These are phyloP conservation scores for Ernsta delagoae DNA, from an alignment of 2,888 invertebrate genomes.

Conservation along the genomic window DNA sequence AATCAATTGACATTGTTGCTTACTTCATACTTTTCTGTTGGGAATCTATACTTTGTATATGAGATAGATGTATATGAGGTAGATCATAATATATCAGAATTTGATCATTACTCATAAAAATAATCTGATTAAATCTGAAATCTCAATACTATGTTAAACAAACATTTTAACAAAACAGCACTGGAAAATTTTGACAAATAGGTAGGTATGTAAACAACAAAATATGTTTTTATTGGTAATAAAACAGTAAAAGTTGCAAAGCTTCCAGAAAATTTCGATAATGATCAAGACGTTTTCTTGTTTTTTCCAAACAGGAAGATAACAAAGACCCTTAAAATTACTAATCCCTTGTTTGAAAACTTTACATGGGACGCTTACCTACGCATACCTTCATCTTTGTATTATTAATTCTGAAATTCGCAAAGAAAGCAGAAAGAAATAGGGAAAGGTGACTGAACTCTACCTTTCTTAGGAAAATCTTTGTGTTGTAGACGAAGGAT, in stretches of 20 bases:
- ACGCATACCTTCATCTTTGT: constrained; percentile 22
- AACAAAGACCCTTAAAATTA: constrained; percentile 18
- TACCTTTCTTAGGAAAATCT: constrained; percentile 27
- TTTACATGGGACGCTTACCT: constrained; percentile 19
- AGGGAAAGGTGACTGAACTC: constrained; percentile 31
- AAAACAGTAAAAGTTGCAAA: background rate
- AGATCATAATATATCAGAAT: too few species aligned
- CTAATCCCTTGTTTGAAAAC: constrained; percentile 18
- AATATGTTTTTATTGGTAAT: background rate
- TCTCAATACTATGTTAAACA: too few species aligned
- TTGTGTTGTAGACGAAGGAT: constrained; percentile 17
- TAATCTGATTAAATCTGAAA: too few species aligned
- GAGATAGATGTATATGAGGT: too few species aligned
- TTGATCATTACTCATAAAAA: too few species aligned
- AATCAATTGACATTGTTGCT: too few species aligned
- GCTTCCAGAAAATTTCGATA: background rate
- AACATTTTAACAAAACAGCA: background rate
- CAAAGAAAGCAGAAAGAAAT: constrained; percentile 20
- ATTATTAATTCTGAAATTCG: constrained; percentile 25
- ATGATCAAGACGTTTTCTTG: constrained; percentile 20
- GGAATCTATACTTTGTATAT: too few species aligned
- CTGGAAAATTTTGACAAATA: background rate
- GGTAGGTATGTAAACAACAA: background rate
- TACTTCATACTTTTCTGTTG: too few species aligned
- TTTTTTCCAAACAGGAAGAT: background rate